Base-by-base conservation (phyloP, 2,888 invertebrate species). In the Sepioteuthis lessoniana region DNA sequence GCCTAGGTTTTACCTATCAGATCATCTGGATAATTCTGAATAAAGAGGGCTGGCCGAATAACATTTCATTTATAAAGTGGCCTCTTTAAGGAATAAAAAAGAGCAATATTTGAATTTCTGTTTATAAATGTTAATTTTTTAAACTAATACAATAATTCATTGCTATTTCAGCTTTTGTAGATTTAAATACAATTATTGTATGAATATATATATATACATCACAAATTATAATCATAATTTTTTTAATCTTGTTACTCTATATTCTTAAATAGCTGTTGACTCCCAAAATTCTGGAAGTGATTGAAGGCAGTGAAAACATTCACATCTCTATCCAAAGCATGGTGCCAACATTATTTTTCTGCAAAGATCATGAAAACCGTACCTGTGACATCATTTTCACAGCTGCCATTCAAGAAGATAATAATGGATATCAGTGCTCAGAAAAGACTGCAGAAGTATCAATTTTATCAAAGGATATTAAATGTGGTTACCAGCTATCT, bases 271-370 rank as follows among this genome's bases (percentile, higher is more conserved):
- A 95, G 95, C 94, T 95, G 46, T 94, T 93, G 35, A 94, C 95
- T 55, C 76, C 94, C 7, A 21, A 94, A 25, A 90, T 55, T 16
- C 94, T 95, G 16, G 93, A 91, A 31, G 92, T 95, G 37, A 93
- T 28, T 42, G 95, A 95, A 94, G 95, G 95, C 19, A 47, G 94
- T 28, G 93, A 35, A 76, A 94, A 94, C 31, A 94, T 94, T 38
- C 42, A 90, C 28, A 94, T 95, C 10, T 94, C 42, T 5, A 93
- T 95, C 16, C 60, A 50, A 47, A 94, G 94, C 37, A 94, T 94
- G n/a, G 94, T 94, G 31, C 96, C 96, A 35, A 95, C 95, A 35
- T 94, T 95, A 25, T 95, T 95, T 93, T 90, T 95, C 42, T 96
- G 96, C 94, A 93, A 94, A 46, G 46, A 94, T 8, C 21, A 76